Evolutionary conservation across 1,140 invertebrate genomes (phyloP).

Genomic region (Drosophila parabipectinata): DNA sequence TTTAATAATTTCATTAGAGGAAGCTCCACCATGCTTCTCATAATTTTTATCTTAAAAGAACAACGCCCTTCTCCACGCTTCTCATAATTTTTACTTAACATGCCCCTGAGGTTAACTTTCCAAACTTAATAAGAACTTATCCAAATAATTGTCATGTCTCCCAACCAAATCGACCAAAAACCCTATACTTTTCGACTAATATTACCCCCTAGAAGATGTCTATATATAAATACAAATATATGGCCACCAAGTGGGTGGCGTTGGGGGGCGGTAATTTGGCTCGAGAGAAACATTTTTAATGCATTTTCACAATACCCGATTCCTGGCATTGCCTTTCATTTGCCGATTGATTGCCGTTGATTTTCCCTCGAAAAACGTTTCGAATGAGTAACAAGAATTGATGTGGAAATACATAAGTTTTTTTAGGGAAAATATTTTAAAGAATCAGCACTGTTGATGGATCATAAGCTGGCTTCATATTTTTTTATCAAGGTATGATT

Average conservation of each 20-base stretch:
- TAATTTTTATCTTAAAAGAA: too few species aligned
- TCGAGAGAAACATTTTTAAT: constrained; percentile 62
- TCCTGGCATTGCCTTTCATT: constrained; percentile 44
- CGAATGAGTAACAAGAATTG: constrained; percentile 12
- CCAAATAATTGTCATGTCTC: too few species aligned
- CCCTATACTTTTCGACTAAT: background rate
- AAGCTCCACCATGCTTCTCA: too few species aligned
- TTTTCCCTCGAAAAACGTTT: constrained; percentile 29
- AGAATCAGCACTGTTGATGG: constrained; percentile 24
- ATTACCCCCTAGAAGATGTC: background rate
- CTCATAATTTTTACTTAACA: too few species aligned
- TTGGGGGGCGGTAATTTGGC: background rate
- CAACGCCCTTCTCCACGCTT: too few species aligned
- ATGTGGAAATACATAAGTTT: background rate
- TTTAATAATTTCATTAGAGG: too few species aligned
- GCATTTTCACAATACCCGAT: constrained; percentile 53
- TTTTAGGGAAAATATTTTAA: background rate
- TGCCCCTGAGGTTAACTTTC: too few species aligned
- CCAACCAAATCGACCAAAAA: background rate
- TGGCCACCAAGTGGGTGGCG: background rate
- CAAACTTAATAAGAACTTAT: too few species aligned
- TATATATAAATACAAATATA: background rate
- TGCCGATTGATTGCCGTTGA: constrained; percentile 70
- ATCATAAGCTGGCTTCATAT: constrained; percentile 4
- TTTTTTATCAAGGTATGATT: background rate